Percentiles rank a stretch among this genome's conserved stretches.
Conservation (phyloP, 2,888 invertebrate genomes). For the Drosophila dives region DNA sequence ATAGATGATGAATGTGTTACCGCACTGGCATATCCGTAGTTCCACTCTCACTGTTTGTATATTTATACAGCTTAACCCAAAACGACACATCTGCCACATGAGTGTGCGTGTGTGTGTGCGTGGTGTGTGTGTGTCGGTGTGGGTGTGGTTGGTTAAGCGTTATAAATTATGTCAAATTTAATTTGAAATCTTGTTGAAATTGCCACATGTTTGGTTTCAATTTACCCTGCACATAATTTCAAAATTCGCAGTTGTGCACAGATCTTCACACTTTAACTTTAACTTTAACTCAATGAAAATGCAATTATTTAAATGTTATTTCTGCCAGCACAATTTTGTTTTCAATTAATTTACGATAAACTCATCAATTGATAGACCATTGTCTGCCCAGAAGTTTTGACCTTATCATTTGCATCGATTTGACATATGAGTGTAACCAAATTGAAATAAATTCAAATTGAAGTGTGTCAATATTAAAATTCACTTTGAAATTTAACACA, state of each 20-base stretch:
- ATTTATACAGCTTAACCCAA: constrained; percentile 37
- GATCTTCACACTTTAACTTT: neutral
- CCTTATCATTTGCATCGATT: neutral
- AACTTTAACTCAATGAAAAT: constrained; percentile 1
- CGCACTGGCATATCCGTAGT: constrained; percentile 56
- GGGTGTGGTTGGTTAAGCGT: constrained; percentile 34
- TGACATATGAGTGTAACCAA: neutral
- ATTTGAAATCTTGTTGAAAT: constrained; percentile 61
- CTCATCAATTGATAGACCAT: neutral
- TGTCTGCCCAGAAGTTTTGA: neutral
- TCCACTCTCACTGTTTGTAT: constrained; percentile 28
- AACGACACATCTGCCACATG: constrained; percentile 10
- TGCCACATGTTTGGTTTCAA: constrained; percentile 43
- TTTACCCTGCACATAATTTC: constrained; percentile 9
- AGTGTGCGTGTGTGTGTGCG: constrained; percentile 9
- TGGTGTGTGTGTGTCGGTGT: constrained; percentile 14
- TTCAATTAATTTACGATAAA: constrained; percentile 15
- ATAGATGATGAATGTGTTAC: constrained; percentile 73
- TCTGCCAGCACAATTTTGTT: neutral
- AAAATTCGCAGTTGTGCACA: neutral
- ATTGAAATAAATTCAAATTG: neutral
- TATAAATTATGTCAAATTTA: constrained; percentile 73
- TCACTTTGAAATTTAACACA: too few species aligned
- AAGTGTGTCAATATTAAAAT: neutral
- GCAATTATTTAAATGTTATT: neutral